Conservation (phyloP, 1,140 invertebrate species). For the Delia radicum region DNA sequence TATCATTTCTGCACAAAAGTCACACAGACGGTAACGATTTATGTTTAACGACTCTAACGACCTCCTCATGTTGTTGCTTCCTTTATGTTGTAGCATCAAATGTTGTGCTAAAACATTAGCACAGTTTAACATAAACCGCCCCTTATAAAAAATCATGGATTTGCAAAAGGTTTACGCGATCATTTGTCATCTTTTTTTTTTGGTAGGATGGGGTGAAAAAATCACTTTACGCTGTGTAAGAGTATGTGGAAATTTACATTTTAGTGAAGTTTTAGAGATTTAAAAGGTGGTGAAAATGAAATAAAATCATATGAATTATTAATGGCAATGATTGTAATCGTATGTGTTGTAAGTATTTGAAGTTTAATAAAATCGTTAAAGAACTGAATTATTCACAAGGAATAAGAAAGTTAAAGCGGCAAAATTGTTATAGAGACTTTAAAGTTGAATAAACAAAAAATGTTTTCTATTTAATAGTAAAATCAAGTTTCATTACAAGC, state of each 20-base stretch:
- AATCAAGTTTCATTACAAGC: no score
- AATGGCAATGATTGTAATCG: neutral
- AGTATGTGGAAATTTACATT: no score
- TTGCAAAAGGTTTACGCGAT: conserved; percentile 20
- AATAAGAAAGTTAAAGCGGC: no score
- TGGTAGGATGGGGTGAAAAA: neutral
- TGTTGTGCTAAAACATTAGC: neutral
- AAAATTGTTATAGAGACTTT: no score
- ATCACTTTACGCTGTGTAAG: neutral
- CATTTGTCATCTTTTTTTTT: conserved; percentile 14
- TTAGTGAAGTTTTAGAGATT: neutral
- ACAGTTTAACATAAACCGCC: neutral
- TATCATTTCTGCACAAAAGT: neutral
- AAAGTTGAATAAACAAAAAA: no score
- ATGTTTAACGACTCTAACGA: neutral
- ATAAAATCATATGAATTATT: conserved; percentile 1
- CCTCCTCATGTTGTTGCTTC: neutral
- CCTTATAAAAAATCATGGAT: conserved; percentile 3
- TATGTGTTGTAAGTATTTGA: neutral
- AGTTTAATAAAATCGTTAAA: neutral
- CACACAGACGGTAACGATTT: neutral
- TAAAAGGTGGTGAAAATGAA: neutral
- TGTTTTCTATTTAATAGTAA: no score
- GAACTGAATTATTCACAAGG: neutral
- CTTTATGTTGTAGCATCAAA: neutral